Evolutionary conservation across 1,140 invertebrate species (phyloP).

Genomic region (Saccostrea cuccullata): DNA sequence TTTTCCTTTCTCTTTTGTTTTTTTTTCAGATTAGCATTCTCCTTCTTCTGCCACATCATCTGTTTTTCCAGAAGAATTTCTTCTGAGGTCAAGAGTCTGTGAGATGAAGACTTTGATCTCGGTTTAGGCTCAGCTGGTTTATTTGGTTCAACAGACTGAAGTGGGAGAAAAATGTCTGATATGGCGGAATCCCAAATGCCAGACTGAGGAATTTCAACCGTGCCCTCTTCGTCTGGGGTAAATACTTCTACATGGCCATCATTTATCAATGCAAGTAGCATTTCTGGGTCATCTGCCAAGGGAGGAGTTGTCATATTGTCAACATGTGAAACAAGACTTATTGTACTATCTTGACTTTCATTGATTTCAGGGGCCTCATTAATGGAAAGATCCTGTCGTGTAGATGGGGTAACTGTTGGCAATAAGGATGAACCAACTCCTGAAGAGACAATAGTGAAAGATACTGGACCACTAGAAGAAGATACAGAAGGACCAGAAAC

Average conservation of each 20-base stretch:
- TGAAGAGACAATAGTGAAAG: not conserved
- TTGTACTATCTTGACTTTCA: not conserved
- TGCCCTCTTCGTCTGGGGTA: not conserved
- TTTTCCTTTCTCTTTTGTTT: too few relatives aligned
- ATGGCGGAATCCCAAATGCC: constrained; percentile 2
- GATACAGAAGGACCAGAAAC: not conserved
- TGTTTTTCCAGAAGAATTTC: too few relatives aligned
- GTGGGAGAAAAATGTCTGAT: constrained; percentile 21
- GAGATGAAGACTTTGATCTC: too few relatives aligned
- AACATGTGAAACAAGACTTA: not conserved
- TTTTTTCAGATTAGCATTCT: too few relatives aligned
- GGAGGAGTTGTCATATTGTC: not conserved
- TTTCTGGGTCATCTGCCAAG: constrained; percentile 38
- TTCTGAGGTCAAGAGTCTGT: too few relatives aligned
- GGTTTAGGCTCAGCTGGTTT: too few relatives aligned
- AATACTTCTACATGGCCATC: not conserved
- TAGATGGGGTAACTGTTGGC: not conserved
- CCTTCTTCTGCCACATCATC: too few relatives aligned
- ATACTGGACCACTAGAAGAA: not conserved
- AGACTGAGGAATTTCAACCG: not conserved
- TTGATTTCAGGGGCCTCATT: too few relatives aligned
- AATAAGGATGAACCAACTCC: not conserved
- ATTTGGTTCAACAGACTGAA: not conserved
- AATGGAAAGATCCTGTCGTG: not conserved
- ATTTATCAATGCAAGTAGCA: not conserved